phyloP scores from a whole-genome alignment of 2,888 invertebrate genomes.

The Catonia carolina region DNA sequence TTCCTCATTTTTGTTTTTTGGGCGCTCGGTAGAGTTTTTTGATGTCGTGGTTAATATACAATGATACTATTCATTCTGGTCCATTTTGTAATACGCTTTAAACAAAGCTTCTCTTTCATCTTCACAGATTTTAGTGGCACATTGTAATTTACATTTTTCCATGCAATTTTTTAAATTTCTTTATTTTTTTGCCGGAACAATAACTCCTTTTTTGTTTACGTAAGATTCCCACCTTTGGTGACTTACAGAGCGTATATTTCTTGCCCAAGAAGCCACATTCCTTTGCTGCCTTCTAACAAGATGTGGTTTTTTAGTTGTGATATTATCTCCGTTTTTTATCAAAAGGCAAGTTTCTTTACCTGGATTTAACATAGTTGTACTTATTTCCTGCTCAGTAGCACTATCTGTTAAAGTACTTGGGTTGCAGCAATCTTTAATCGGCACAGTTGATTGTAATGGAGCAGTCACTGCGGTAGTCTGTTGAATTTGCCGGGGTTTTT shows the following conservation, averaged over 20 bases:
- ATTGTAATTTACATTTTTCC: constrained; percentile 11
- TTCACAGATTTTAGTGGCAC: background rate
- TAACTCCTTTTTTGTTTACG: background rate
- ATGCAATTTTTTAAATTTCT: constrained; percentile 10
- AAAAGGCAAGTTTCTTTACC: too few species aligned
- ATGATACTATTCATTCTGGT: constrained; percentile 10
- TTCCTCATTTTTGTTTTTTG: constrained; percentile 8
- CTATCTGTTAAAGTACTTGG: too few species aligned
- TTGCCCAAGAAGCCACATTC: background rate
- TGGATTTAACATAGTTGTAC: too few species aligned
- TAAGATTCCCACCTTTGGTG: constrained; percentile 5
- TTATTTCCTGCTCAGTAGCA: too few species aligned
- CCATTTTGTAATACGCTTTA: constrained; percentile 11
- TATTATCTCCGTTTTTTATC: too few species aligned
- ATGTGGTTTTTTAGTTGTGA: background rate
- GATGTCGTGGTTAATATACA: constrained; percentile 4
- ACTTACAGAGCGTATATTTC: background rate
- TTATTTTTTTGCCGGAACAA: constrained; percentile 11
- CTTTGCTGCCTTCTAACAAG: constrained; percentile 6
- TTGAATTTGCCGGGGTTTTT: too few species aligned
- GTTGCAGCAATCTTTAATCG: too few species aligned
- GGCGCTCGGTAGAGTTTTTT: constrained; percentile 7
- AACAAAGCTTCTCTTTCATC: constrained; percentile 12
- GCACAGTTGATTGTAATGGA: too few species aligned
- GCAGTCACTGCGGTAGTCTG: too few species aligned